Evolutionary conservation across 2,888 invertebrate genomes (phyloP).

Genomic region (Hartigia nigra): DNA sequence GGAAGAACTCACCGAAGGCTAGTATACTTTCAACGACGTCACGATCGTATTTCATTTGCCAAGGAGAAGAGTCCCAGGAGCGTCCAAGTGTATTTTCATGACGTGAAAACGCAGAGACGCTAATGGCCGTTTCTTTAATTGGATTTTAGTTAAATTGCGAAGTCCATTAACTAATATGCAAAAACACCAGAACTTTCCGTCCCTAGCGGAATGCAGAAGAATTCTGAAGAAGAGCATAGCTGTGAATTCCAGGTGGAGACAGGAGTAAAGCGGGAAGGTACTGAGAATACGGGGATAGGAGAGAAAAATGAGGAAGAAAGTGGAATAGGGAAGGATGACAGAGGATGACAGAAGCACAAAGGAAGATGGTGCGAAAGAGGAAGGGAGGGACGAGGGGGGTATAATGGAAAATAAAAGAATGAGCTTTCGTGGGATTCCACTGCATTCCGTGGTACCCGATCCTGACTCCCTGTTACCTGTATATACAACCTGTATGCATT

Average conservation of each 20-base stretch:
- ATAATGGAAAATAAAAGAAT: too few relatives aligned
- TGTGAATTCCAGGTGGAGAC: not conserved
- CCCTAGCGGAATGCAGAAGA: not conserved
- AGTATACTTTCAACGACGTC: not conserved
- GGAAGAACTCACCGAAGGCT: not conserved
- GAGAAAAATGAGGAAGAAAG: not conserved
- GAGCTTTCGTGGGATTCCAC: too few relatives aligned
- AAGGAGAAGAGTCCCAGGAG: not conserved
- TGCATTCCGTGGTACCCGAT: too few relatives aligned
- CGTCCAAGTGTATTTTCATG: slow-evolving; percentile 6
- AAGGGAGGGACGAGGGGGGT: not conserved
- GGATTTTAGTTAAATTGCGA: slow-evolving; percentile 39
- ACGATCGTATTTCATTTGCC: not conserved
- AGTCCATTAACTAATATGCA: slow-evolving; percentile 41
- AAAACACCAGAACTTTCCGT: slow-evolving; percentile 25
- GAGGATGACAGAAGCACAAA: not conserved
- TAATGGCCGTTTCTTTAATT: slow-evolving; percentile 35
- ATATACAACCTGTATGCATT: not conserved
- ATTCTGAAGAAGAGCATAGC: not conserved
- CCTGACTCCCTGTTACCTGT: too few relatives aligned
- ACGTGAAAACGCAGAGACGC: slow-evolving; percentile 5
- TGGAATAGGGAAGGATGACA: not conserved
- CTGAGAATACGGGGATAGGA: not conserved
- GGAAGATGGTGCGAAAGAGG: not conserved
- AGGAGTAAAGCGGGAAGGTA: not conserved